Conservation (phyloP, 2,113 vertebrate species). For the Barbus barbus region DNA sequence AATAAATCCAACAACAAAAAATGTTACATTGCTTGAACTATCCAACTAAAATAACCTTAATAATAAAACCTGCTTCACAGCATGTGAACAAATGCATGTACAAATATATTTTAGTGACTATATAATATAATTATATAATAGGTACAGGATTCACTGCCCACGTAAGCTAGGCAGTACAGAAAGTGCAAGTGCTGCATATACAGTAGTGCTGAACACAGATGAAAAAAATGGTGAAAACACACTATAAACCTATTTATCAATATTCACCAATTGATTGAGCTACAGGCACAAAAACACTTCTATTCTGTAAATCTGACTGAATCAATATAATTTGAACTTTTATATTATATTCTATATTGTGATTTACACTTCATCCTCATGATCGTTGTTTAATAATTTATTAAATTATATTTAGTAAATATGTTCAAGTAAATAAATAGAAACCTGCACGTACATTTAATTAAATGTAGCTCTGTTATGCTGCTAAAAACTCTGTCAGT, state of each 20-base stretch:
- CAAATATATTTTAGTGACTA: background rate
- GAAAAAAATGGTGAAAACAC: background rate
- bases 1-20: background rate
- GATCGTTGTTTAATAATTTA: background rate
- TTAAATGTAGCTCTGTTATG: background rate
- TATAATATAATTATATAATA: background rate
- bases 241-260: background rate
- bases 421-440: background rate
- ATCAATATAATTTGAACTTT: background rate
- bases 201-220: background rate
- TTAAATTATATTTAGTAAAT: background rate
- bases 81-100: background rate
- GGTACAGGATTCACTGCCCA: constrained; percentile 1
- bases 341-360: background rate
- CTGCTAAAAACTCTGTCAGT: background rate
- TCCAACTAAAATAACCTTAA: background rate
- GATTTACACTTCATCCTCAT: background rate
- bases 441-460: background rate
- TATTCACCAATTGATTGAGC: background rate
- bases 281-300: background rate
- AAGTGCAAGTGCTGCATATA: background rate
- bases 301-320: background rate
- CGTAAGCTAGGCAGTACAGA: background rate
- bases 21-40: background rate
- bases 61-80: background rate